Evolutionary conservation across 2,113 vertebrate species (phyloP), one percentile per base, ranked within the genome.

Genomic region (Rhegmatorhina hoffmannsi): DNA sequence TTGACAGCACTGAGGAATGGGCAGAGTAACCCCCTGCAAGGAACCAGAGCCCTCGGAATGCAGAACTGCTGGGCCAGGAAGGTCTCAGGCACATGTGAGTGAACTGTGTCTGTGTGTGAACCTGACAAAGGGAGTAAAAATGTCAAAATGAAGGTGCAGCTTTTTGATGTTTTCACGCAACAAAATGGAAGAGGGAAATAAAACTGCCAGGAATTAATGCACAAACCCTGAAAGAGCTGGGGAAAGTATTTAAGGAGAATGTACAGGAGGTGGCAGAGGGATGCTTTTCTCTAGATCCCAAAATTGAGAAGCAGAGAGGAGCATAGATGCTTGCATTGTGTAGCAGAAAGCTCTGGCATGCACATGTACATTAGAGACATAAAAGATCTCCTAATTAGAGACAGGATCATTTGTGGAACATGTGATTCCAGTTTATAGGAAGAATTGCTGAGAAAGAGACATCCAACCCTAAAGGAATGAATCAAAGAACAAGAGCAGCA

Each of bases 331-430:
- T 89, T 94, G 76, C 62, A 72, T 88, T 4, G 2, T 73, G 31
- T 78, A 73, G 69, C 33, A 60, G 79, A 84, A 84, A 89, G 95
- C 92, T 96, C 95, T 95, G 96, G 95, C 70, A 26, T 46, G 91
- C 96, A 94, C 63, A 92, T 97, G 96, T 96, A 87, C 56, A 18
- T 89, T 46, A 50, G 84, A 95, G 84, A 95, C 95, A 95, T 95
- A 69, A 96, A 97, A 95, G 93, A 58, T 96, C 58, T 84, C 62
- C 87, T 95, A 95, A 95, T 97, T 91, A 94, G 93, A 96, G 74
- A 92, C 95, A 97, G 95, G 62, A 96, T 94, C 69, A 85, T 92
- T 94, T 95, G 53, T 84, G 81, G 87, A 74, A 95, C 95, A 97
- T 92, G 91, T 96, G 96, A 97, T 95, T 96, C 78, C 69, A 89